Evolutionary conservation across 1,140 invertebrate species (phyloP).

Genomic region (Trinorchestia longiramus): DNA sequence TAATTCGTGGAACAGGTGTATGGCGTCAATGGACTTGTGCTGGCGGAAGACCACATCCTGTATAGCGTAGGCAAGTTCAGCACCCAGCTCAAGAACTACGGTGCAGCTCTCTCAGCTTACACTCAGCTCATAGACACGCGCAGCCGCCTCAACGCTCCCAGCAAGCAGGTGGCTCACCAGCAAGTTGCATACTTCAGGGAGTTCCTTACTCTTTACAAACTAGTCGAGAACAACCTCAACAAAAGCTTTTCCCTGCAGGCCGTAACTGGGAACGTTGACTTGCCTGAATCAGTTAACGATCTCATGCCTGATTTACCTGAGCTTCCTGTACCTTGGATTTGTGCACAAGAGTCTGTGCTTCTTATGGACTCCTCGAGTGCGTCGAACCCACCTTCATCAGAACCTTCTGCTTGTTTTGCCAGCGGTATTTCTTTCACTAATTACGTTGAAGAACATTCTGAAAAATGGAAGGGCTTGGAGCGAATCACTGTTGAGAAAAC

Average conservation of each 20-base stretch:
- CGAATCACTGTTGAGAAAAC: constrained; percentile 27
- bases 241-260: background rate
- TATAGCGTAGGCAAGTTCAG: constrained; percentile 92
- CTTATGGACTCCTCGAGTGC: constrained; percentile 73
- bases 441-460: constrained; percentile 60
- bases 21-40: constrained; percentile 84
- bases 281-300: constrained; percentile 69
- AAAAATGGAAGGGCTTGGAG: constrained; percentile 59
- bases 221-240: constrained; percentile 75
- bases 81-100: constrained; percentile 80
- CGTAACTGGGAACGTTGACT: background rate
- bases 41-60: constrained; percentile 95
- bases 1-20: constrained; percentile 77
- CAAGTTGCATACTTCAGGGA: constrained; percentile 89
- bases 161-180: constrained; percentile 81
- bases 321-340: constrained; percentile 79
- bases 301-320: constrained; percentile 73
- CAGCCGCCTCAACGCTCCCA: constrained; percentile 77
- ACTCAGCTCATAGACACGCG: constrained; percentile 81
- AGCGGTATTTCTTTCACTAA: constrained; percentile 68
- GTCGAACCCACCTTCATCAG: constrained; percentile 69
- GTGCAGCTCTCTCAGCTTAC: constrained; percentile 83
- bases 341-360: constrained; percentile 78
- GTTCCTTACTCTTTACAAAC: constrained; percentile 80
- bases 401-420: constrained; percentile 69